phyloP scores from a whole-genome alignment of 2,797 vertebrate species.

The Pachyuromys duprasi region DNA sequence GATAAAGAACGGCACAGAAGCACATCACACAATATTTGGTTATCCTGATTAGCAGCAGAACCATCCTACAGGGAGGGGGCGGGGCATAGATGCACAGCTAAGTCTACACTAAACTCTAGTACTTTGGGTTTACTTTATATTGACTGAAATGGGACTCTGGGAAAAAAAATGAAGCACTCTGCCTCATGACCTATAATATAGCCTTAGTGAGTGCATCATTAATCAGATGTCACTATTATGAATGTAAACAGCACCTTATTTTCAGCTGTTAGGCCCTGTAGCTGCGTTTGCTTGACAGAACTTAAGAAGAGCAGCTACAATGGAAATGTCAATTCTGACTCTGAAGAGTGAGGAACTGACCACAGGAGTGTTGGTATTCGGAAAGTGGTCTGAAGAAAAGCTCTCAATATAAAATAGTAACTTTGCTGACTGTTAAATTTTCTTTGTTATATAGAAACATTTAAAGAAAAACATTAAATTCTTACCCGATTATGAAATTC shows the following conservation, averaged over 20 bases:
- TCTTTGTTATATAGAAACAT: conserved; percentile 31
- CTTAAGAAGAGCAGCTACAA: conserved; percentile 7
- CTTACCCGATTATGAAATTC: conserved; percentile 97
- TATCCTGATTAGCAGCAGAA: conserved; percentile 67
- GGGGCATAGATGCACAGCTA: not conserved
- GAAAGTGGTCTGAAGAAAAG: conserved; percentile 16
- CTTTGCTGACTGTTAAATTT: conserved; percentile 25
- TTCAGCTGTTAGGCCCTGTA: conserved; percentile 22
- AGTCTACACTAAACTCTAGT: not conserved
- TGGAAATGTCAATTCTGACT: not conserved
- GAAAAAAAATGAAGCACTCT: not conserved
- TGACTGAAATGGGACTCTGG: not conserved
- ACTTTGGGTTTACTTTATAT: not conserved
- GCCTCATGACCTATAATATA: not conserved
- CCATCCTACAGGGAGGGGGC: not conserved
- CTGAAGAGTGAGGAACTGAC: conserved; percentile 54
- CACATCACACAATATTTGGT: conserved; percentile 67
- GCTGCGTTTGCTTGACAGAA: conserved; percentile 56
- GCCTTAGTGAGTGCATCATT: not conserved
- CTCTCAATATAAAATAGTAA: conserved; percentile 41
- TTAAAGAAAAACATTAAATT: conserved; percentile 64
- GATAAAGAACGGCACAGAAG: conserved; percentile 78
- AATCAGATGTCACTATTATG: conserved; percentile 50
- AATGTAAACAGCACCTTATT: conserved; percentile 37
- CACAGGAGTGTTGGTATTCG: conserved; percentile 18